Base-by-base conservation (phyloP, 1,140 invertebrate species). In the Harpegnathos saltator region DNA sequence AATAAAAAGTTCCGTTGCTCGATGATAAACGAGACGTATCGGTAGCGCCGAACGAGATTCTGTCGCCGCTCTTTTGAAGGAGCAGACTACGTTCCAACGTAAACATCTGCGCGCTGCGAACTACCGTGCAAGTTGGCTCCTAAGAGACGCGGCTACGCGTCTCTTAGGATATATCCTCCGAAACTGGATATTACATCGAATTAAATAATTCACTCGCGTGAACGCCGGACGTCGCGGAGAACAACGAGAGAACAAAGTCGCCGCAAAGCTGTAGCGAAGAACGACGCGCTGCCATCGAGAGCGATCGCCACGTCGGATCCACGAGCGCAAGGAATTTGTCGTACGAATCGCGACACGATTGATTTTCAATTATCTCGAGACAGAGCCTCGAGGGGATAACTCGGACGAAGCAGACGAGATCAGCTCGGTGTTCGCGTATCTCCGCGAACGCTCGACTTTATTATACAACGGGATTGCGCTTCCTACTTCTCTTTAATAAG, bases 201-300 rank as follows among this genome's bases (percentile, higher is more conserved):
- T n/a, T n/a, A n/a, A n/a, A n/a, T n/a, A 86, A 78, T 82, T 75
- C 82, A 56, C 38, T 71, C 62, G n/a, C n/a, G 54, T 74, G 62
- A 84, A 86, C 68, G n/a, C 38, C 19, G 56, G 7, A 69, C 38
- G 74, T 59, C 3, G 15, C 59, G 54, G 66, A 74, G n/a, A 52
- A 73, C 56, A 74, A 66, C 66, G 48, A 74, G 5, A 44, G 38
- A 44, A 44, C 38, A 44, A 54, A 54, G n/a, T 54, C 54, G 2
- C 11, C 14, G 29, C 15, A 15, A 52, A 19, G 5, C 14, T 9
- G 17, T n/a, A 24, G 62, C 33, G n/a, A 62, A 15, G 24, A 17
- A 38, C 7, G 7, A 54, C 33, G n/a, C 14, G 19, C 38, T 14
- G 61, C 26, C 29, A 44, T 44, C 38, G 38, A 44, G 38, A 44